phyloP scores from a whole-genome alignment of 2,888 invertebrate species.

The Psococerastis gibbosa region DNA sequence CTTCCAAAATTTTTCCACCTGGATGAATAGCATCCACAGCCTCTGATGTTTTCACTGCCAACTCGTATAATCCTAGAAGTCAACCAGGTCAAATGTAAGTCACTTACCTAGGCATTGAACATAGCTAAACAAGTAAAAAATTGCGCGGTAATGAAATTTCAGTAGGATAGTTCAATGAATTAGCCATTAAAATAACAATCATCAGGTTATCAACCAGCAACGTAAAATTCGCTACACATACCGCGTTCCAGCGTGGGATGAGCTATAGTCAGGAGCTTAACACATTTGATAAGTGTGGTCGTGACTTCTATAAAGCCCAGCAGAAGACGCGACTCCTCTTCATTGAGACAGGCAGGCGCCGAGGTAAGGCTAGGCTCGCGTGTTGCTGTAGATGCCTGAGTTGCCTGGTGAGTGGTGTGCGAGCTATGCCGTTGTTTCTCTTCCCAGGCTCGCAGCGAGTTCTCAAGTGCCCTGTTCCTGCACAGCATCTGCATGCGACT shows the following conservation, averaged over 20 bases:
- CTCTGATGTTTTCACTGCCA: slow-evolving; percentile 50
- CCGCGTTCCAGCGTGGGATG: slow-evolving; percentile 38
- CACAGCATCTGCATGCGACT: slow-evolving; percentile 94
- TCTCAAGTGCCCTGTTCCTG: slow-evolving; percentile 74
- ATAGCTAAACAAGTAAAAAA: no score
- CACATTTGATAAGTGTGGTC: slow-evolving; percentile 59
- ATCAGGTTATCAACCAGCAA: no score
- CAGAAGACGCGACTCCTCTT: slow-evolving; percentile 50
- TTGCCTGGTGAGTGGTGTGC: slow-evolving; percentile 22
- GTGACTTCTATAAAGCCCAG: slow-evolving; percentile 66
- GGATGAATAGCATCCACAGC: slow-evolving; percentile 58
- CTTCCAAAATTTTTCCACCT: slow-evolving; percentile 60
- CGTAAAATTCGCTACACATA: background rate
- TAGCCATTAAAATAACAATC: no score
- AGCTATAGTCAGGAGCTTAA: slow-evolving; percentile 41
- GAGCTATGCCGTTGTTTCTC: slow-evolving; percentile 49
- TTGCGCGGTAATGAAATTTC: no score
- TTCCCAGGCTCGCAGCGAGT: slow-evolving; percentile 72
- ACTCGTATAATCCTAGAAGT: slow-evolving; percentile 40
- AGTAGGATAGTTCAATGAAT: no score
- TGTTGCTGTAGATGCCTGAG: slow-evolving; percentile 13
- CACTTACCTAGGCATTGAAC: background rate
- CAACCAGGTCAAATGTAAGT: background rate
- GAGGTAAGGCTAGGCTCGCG: background rate
- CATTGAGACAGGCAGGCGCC: slow-evolving; percentile 20